Percentiles rank a stretch among this genome's conserved stretches.
These are phyloP conservation scores for Pangasius djambal DNA, from an alignment of 2,797 vertebrate species.

Conservation along the genomic window DNA sequence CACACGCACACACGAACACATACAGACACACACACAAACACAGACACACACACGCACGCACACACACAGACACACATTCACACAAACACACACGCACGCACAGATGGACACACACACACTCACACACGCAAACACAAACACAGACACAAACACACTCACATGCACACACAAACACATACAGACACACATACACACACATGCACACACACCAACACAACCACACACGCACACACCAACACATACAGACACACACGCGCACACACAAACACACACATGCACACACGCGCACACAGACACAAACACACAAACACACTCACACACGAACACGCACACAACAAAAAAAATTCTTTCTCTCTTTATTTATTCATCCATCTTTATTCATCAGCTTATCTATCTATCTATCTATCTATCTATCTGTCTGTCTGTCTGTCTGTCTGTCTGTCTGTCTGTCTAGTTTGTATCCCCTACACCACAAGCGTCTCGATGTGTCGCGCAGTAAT, in stretches of 20 bases:
- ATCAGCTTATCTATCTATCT: neutral
- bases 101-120: neutral
- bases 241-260: neutral
- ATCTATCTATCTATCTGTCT: neutral
- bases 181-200: neutral
- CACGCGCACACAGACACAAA: neutral
- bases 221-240: neutral
- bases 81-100: neutral
- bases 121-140: conserved; percentile 21
- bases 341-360: neutral
- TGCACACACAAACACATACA: neutral
- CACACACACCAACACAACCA: too few species aligned
- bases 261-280: conserved; percentile 11
- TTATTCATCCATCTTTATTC: neutral
- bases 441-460: neutral
- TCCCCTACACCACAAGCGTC: too few species aligned
- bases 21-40: neutral
- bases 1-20: neutral
- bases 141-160: neutral
- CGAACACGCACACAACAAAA: neutral
- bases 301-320: neutral
- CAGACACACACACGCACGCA: neutral
- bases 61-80: too few species aligned
- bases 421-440: neutral
- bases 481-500: too few species aligned